These are phyloP conservation scores for Troilus luridus DNA, from an alignment of 2,888 invertebrate species.

Conservation along the genomic window DNA sequence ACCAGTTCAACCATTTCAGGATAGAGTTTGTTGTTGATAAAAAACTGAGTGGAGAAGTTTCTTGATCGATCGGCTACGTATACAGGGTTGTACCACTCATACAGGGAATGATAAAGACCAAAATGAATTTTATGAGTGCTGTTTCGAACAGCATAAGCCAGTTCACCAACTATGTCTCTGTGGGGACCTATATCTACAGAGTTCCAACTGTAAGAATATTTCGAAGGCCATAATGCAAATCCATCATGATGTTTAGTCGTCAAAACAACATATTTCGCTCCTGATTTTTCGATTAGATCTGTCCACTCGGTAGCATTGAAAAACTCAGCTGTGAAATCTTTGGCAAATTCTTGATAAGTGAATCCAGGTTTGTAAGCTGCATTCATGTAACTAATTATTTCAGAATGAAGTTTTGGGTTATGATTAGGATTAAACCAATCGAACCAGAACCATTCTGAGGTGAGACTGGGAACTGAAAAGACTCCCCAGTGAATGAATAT, in stretches of 20 bases:
- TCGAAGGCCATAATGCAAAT: slow-evolving; percentile 87
- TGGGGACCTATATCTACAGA: slow-evolving; percentile 83
- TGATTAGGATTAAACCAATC: slow-evolving; percentile 75
- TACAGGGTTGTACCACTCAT: slow-evolving; percentile 90
- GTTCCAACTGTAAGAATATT: slow-evolving; percentile 88
- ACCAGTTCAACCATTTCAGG: slow-evolving; percentile 88
- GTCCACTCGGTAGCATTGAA: slow-evolving; percentile 90
- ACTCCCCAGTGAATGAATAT: slow-evolving; percentile 97
- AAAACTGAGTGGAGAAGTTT: slow-evolving; percentile 76
- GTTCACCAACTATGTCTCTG: slow-evolving; percentile 83
- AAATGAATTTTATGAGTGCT: slow-evolving; percentile 77
- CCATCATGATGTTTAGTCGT: slow-evolving; percentile 94
- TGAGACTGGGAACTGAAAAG: slow-evolving; percentile 89
- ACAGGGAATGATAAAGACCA: slow-evolving; percentile 88
- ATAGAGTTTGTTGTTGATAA: slow-evolving; percentile 79
- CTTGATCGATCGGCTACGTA: slow-evolving; percentile 80
- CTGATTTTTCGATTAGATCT: slow-evolving; percentile 83
- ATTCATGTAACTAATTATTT: slow-evolving; percentile 76
- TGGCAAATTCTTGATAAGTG: slow-evolving; percentile 93
- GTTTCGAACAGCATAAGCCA: slow-evolving; percentile 77
- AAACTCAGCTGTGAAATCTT: slow-evolving; percentile 90
- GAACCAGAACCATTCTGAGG: slow-evolving; percentile 94
- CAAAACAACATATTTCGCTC: slow-evolving; percentile 88
- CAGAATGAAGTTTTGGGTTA: slow-evolving; percentile 37
- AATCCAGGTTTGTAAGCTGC: slow-evolving; percentile 87